Base-by-base conservation (phyloP, 2,113 vertebrate species). In the Mirounga angustirostris region DNA sequence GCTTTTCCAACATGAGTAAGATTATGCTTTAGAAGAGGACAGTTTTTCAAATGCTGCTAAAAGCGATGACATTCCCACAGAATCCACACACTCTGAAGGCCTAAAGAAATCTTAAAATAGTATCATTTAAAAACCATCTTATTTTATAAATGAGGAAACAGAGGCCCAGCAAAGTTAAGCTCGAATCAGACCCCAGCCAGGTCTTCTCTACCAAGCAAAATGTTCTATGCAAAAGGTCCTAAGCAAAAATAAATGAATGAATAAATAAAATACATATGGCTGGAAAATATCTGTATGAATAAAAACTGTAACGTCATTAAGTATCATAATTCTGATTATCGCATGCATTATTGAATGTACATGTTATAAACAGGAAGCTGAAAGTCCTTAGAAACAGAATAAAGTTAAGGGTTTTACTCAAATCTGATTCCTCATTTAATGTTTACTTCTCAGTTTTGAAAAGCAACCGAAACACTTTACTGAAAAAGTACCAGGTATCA, bases 101-200 rank as follows among this genome's bases (percentile, higher is more conserved):
- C 90, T 91, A 40, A 92, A 69, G 83, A 95, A 81, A 94, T 78
- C 71, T 80, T 30, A 58, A 92, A 82, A 78, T n/a, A 52, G 18
- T 13, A 63, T 46, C 69, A 85, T 58, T 46, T 93, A 69, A 96
- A 96, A 93, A 74, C 10, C 21, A 52, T 22, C 21, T 84, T 58
- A 33, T 56, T 93, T 93, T 76, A 74, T n/a, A 96, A 86, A 83
- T 43, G 12, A 85, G 15, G 71, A 83, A 71, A 73, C 52, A 61
- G 0, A 59, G 33, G 71, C 28, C 81, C 36, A 65, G 67, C 30
- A 87, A 93, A 65, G 28, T 71, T 33, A 87, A 82, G 65, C 30
- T 88, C 7, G 2, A 81, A 79, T 30, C 16, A 67, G 46, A 79
- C 6, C 65, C 59, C 50, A 54, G 3, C 59, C 56, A 61, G 3